Percentiles rank a stretch among this genome's conserved stretches.
These are phyloP conservation scores for Perccottus glenii DNA, from an alignment of 2,113 vertebrate genomes.

Conservation along the genomic window DNA sequence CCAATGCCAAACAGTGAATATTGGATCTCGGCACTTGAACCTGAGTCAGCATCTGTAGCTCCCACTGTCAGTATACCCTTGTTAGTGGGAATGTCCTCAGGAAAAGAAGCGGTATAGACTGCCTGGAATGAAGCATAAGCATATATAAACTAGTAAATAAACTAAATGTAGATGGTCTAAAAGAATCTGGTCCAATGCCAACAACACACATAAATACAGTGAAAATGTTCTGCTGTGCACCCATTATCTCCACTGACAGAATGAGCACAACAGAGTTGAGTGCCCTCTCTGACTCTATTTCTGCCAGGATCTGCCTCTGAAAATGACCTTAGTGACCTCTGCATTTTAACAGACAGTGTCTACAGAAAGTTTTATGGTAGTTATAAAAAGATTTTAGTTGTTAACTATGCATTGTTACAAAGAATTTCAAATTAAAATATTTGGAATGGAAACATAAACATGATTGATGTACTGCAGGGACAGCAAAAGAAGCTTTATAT, in stretches of 20 bases:
- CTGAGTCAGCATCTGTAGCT: conserved; percentile 90
- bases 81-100: conserved; percentile 90
- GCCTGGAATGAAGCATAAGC: conserved; percentile 75
- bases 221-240: background rate
- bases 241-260: conserved; percentile 44
- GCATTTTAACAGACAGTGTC: conserved; percentile 8
- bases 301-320: background rate
- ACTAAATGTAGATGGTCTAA: background rate
- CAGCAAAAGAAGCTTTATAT: background rate
- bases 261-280: conserved; percentile 15
- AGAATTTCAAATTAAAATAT: no score
- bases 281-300: conserved; percentile 20
- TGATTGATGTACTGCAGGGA: no score
- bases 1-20: conserved; percentile 93
- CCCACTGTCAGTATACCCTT: conserved; percentile 87
- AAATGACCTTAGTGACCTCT: conserved; percentile 25
- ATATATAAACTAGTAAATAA: conserved; percentile 14
- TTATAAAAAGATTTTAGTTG: background rate
- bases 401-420: no score
- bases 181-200: conserved; percentile 9
- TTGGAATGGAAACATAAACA: background rate
- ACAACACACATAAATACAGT: conserved; percentile 10
- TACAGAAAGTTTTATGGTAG: background rate
- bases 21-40: conserved; percentile 89
- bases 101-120: conserved; percentile 85